Conservation (phyloP, 2,113 vertebrate species). For the Corythaixoides concolor region DNA sequence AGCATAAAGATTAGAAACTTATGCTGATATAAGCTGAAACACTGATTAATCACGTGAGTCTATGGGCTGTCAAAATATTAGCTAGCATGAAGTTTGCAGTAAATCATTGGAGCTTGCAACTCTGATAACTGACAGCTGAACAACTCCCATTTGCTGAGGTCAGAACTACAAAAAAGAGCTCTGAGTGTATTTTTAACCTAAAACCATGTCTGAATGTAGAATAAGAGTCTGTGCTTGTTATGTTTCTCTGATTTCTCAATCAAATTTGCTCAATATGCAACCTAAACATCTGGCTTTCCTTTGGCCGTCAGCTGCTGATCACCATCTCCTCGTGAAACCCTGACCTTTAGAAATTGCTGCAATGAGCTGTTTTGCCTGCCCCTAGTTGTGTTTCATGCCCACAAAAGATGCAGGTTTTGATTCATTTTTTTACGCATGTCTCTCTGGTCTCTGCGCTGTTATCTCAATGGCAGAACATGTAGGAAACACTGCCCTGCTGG, state of each 20-base stretch:
- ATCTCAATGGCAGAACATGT: background rate
- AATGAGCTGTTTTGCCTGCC: background rate
- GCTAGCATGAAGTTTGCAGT: background rate
- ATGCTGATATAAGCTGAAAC: background rate
- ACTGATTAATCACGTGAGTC: background rate
- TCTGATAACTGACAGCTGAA: background rate
- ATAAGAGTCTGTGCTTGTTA: background rate
- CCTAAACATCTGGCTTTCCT: background rate
- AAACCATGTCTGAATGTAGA: background rate
- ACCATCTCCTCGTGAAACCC: background rate
- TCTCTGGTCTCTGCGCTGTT: background rate
- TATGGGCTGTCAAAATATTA: background rate
- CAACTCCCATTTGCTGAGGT: background rate
- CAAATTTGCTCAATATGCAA: background rate
- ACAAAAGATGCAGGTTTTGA: background rate
- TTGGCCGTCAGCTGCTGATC: background rate
- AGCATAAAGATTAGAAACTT: background rate
- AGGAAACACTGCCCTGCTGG: background rate
- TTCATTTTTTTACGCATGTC: fast-evolving
- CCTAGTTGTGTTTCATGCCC: background rate
- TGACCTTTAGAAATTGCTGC: background rate
- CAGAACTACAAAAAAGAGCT: background rate
- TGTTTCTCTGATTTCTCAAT: slow-evolving; percentile 19
- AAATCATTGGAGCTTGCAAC: background rate
- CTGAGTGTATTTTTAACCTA: background rate